Evolutionary conservation across 2,797 vertebrate genomes (phyloP), one percentile per base, ranked within the genome.

Genomic region (Sciurus vulgaris): DNA sequence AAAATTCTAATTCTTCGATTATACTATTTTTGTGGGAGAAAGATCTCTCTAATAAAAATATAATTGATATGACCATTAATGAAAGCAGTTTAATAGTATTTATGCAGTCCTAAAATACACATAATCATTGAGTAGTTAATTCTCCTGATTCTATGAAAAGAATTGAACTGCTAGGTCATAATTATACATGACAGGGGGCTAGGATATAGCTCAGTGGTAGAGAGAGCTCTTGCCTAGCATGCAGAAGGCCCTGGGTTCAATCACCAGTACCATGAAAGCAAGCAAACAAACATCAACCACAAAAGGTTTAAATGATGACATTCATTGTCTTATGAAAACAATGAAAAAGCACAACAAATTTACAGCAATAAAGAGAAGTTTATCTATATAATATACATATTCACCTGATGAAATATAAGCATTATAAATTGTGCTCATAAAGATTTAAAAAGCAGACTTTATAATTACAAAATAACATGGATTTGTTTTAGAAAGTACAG

Each of bases 401-500:
- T 74, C 15, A 59, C 54, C 70, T 51, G 17, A 24, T 65, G 4
- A 92, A 94, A 83, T 63, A 59, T 14, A 59, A n/a, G 1, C 13
- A 86, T 59, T 89, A 38, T 79, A 82, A 91, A 70, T 41, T 41
- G 91, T 70, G 4, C 2, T 94, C 65, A 72, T 2, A 89, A 51
- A 67, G 18, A 14, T 1, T n/a, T 91, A 79, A 54, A 93, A 92
- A 30, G 24, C 30, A 91, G 15, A 18, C 17, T 56, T 90, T 82
- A 63, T 61, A 85, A 41, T 74, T 54, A 74, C 49, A 87, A 79
- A 92, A 49, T 38, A 41, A 22, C 74, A 65, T 38, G 3, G 0
- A 93, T 38, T 86, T 82, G 22, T 89, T 78, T 69, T 38, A 89
- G 28, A 93, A 93, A 79, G 83, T 47, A 76, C 1, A 72, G 15